These are phyloP conservation scores for Hestina assimilis DNA, from an alignment of 1,140 invertebrate genomes.

Conservation along the genomic window DNA sequence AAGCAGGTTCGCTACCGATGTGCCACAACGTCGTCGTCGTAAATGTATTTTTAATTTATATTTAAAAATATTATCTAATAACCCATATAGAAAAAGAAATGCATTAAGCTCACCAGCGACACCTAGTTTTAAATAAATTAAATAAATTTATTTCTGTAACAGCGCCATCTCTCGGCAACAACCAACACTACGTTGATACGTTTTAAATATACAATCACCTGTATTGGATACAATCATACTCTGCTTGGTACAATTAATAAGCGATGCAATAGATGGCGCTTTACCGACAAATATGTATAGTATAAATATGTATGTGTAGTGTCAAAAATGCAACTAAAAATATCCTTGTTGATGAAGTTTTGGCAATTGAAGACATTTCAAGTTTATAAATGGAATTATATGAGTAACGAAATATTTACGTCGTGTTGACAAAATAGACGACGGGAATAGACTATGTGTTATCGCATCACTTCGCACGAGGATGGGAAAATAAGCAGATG, in stretches of 20 bases:
- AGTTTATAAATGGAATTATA: conserved; percentile 34
- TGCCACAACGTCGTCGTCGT: too few species aligned
- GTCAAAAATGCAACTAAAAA: conserved; percentile 24
- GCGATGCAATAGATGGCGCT: conserved; percentile 12
- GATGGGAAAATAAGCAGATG: too few species aligned
- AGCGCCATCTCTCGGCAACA: background rate
- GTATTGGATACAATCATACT: background rate
- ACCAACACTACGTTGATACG: background rate
- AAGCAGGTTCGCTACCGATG: too few species aligned
- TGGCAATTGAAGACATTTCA: conserved; percentile 37
- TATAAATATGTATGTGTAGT: background rate
- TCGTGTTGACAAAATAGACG: conserved; percentile 7
- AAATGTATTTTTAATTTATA: too few species aligned
- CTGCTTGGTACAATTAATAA: background rate
- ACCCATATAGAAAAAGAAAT: too few species aligned
- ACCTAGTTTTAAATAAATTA: background rate
- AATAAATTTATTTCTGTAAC: background rate
- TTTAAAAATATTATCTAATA: too few species aligned
- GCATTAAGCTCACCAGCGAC: background rate
- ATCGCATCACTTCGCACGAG: too few species aligned
- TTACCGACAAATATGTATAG: background rate
- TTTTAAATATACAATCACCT: background rate
- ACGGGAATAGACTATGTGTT: background rate
- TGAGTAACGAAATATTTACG: conserved; percentile 32
- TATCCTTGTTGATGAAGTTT: conserved; percentile 29